Evolutionary conservation across 2,113 vertebrate genomes (phyloP).

Genomic region (Herpailurus yagouaroundi): DNA sequence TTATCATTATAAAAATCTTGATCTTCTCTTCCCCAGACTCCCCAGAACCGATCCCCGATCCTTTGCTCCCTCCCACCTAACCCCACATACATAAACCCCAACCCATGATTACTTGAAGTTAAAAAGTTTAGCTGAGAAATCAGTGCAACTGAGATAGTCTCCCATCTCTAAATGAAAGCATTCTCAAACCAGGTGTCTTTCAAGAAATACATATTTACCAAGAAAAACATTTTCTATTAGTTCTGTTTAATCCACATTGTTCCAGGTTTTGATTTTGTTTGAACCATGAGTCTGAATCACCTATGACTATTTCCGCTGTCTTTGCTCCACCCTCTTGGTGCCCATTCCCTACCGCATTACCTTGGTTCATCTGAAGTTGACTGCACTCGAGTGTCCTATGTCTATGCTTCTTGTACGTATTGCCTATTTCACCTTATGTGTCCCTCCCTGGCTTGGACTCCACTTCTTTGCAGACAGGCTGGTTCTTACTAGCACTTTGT

Average conservation of each 20-base stretch:
- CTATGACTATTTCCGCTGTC: background rate
- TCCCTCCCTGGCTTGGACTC: background rate
- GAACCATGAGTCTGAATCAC: background rate
- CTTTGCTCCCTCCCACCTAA: background rate
- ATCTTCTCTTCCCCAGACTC: background rate
- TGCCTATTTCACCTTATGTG: background rate
- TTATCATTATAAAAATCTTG: background rate
- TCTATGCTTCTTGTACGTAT: background rate
- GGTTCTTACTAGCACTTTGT: background rate
- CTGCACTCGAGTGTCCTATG: too few relatives aligned
- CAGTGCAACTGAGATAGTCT: background rate
- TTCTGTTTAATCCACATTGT: background rate
- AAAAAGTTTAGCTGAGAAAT: background rate
- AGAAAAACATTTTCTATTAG: background rate
- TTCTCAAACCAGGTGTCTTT: conserved; percentile 21
- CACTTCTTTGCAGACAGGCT: background rate
- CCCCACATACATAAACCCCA: background rate
- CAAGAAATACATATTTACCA: background rate
- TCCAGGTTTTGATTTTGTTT: background rate
- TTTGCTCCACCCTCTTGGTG: background rate
- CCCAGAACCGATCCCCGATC: background rate
- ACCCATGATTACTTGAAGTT: background rate
- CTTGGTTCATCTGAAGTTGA: background rate
- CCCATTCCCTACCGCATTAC: background rate
- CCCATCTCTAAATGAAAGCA: background rate